These are phyloP conservation scores for Eolophus roseicapilla DNA, from an alignment of 2,113 vertebrate genomes.

Conservation along the genomic window DNA sequence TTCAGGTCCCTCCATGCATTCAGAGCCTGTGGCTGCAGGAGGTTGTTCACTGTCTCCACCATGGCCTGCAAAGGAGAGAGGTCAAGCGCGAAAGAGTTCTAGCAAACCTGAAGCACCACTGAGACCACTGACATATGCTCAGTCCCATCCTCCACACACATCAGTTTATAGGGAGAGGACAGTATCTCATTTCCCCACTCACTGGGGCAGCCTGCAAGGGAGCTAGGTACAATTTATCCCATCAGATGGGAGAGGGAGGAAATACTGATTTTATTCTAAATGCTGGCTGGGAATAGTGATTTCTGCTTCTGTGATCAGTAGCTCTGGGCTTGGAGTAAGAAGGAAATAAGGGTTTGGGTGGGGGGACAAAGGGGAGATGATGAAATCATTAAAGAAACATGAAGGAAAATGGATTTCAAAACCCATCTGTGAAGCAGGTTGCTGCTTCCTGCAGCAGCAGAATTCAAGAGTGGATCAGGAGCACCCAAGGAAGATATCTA, in stretches of 20 bases:
- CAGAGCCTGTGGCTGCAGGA: constrained; percentile 91
- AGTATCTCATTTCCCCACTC: not conserved
- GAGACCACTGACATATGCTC: constrained; percentile 18
- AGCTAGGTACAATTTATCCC: constrained; percentile 4
- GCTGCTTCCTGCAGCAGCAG: not conserved
- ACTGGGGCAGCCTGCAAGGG: not conserved
- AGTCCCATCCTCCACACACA: not conserved
- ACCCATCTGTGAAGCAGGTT: not conserved
- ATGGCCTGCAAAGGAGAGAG: constrained; percentile 83
- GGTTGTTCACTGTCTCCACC: constrained; percentile 98
- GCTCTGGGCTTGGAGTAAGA: not conserved
- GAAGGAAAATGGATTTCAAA: not conserved
- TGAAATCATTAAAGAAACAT: not conserved
- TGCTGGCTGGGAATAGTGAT: not conserved
- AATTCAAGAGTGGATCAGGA: not conserved
- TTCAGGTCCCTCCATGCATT: constrained; percentile 90
- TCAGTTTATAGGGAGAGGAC: not conserved
- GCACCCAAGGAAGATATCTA: not conserved
- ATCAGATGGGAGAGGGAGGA: not conserved
- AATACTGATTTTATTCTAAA: constrained; percentile 22
- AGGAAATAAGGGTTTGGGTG: not conserved
- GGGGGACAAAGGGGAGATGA: not conserved
- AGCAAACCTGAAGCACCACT: not conserved
- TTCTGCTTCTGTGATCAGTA: not conserved
- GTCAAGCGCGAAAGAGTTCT: constrained; percentile 20